Base-by-base conservation (phyloP, 2,888 invertebrate genomes). In the Mallateleia sp. region DNA sequence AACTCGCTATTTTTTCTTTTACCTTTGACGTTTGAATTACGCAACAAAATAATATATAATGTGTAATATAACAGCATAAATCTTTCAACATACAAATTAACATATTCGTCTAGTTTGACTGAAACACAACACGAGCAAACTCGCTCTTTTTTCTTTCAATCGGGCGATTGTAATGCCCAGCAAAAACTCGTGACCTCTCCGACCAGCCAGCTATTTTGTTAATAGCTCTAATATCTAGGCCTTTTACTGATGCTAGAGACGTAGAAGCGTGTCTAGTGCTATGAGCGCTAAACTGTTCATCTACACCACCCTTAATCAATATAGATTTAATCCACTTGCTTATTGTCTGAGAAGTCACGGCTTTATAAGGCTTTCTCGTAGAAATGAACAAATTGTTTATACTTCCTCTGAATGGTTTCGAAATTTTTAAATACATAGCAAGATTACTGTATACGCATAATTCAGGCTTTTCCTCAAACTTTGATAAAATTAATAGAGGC, bases 231-330 rank as follows among this genome's bases (percentile, higher is more conserved):
- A 84, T 9, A 22, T 66, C 42, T 47, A 84, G 7, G 0, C 79
- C 84, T 14, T 50, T 52, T 14, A 8, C 18, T 11, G 56, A 32
- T 4, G 84, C 79, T 20, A 22, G 11, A 14, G 74, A 84, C 6
- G 78, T 84, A 7, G 72, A 45, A 22, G 74, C 78, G 24, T 84
- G 66, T 3, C 72, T 54, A 15, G 72, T 79, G n/a, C 38, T 78
- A 15, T 79, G 74, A 24, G 54, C 45, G n/a, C 56, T 42, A 25
- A 64, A 60, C 28, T 20, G 6, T 42, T 47, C 18, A 25, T n/a
- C 5, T 66, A 15, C n/a, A 47, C 66, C 7, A 42, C 14, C 20
- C 25, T 20, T 0, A 14, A 28, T 11, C 15, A 84, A 60, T 14
- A 74, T 28, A 1, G 25, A 20, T 25, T 56, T 64, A 38, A 85